Conservation (phyloP, 2,888 invertebrate genomes). For the Auanema sp. region DNA sequence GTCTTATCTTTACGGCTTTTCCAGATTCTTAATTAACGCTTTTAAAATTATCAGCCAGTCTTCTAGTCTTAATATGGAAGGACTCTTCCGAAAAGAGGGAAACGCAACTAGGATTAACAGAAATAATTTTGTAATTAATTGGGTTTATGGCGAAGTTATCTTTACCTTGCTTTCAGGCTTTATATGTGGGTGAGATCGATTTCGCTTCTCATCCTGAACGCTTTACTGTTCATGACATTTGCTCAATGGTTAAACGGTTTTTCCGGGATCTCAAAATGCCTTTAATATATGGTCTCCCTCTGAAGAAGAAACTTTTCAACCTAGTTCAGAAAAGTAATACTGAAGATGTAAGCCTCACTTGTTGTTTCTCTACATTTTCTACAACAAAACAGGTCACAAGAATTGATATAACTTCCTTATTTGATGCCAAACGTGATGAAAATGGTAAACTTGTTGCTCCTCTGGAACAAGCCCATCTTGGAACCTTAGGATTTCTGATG, state of each 20-base stretch:
- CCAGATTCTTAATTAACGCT: conserved; percentile 4
- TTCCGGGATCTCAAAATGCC: conserved; percentile 2
- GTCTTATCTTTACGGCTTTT: background rate
- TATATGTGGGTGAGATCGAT: background rate
- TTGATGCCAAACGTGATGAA: background rate
- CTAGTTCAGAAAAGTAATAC: background rate
- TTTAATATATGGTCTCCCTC: background rate
- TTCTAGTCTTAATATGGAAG: background rate
- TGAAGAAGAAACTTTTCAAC: conserved; percentile 1
- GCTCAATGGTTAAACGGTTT: conserved; percentile 3
- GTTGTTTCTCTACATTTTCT: no score
- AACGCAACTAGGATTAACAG: background rate
- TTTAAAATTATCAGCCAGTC: conserved; percentile 1
- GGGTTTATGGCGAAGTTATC: background rate
- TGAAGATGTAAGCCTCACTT: no score
- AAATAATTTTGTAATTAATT: background rate
- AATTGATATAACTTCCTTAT: background rate
- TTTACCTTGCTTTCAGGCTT: background rate
- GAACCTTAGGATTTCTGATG: conserved; percentile 1
- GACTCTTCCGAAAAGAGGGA: conserved; percentile 2
- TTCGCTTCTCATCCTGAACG: background rate
- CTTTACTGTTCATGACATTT: background rate
- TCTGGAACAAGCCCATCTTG: background rate
- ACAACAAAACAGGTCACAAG: background rate
- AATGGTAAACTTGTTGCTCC: background rate